Base-by-base conservation (phyloP, 1,140 invertebrate genomes). In the Nasonia giraulti region DNA sequence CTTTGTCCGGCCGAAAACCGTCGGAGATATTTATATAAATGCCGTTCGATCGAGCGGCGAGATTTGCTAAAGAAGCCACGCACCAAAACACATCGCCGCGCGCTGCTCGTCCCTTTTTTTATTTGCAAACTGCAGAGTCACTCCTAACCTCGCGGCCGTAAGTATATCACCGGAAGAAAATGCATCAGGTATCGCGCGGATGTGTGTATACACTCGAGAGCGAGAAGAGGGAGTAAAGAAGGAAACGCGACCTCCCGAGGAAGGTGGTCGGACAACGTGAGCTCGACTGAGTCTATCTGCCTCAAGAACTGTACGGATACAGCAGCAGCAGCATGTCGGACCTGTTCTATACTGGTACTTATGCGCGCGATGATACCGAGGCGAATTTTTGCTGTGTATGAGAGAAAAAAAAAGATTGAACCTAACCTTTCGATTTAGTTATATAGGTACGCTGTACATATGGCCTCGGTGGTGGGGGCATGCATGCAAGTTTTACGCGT, bases 401-500 rank as follows among this genome's bases (percentile, higher is more conserved):
- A n/a, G n/a, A 5, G 4, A 23, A 69, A n/a, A 66, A 40, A 44
- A 82, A 47, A 33, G 5, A n/a, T 20, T 69, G 1, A 78, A 83
- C 75, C 40, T 83, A 84, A 80, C 83, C 83, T 84, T 80, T 33
- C 47, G 37, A n/a, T n/a, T 80, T 66, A n/a, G 20, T 62, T 62
- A 62, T 62, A 62, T 73, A n/a, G n/a, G n/a, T n/a, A 20, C 40
- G 50, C 20, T 55, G 69, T 33, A 75, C n/a, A n/a, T n/a, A 69
- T 17, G 8, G n/a, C 23, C 3, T 3, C 8, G 8, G 74, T 73
- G 40, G 85, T 85, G 50, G 23, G 23, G 0, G 17, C 81, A 55
- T 77, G 44, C 4, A 68, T 37, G 33, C 31, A 74, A 80, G 82
- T 81, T 81, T 85, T 85, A 82, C 62, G 83, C 75, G 87, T 86